Evolutionary conservation across 2,113 vertebrate species (phyloP).

Genomic region (Corapipo altera): DNA sequence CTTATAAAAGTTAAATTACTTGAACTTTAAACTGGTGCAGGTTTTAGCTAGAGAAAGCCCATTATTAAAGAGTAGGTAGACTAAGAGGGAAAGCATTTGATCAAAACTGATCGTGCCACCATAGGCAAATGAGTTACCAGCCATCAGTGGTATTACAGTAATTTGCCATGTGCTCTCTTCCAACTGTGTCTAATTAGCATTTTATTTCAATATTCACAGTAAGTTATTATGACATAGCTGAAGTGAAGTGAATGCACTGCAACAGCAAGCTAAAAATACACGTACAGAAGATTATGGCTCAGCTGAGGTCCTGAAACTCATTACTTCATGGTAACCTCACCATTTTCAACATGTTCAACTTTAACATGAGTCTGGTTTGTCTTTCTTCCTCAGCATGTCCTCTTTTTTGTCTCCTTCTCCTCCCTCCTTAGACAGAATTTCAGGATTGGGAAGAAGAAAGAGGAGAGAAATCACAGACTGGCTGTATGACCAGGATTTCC

Average conservation of each 20-base stretch:
- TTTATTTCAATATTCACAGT: conserved; percentile 50
- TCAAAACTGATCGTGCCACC: conserved; percentile 40
- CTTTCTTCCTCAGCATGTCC: background rate
- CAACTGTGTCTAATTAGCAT: conserved; percentile 51
- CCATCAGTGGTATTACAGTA: background rate
- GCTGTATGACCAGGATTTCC: conserved; percentile 11
- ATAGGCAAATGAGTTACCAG: conserved; percentile 14
- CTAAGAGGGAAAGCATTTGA: conserved; percentile 20
- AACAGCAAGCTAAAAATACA: conserved; percentile 38
- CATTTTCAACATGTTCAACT: background rate
- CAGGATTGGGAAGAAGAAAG: background rate
- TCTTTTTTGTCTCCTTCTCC: background rate
- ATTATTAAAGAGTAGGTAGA: conserved; percentile 1
- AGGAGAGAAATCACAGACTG: background rate
- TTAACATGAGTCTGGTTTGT: background rate
- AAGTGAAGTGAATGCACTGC: conserved; percentile 16
- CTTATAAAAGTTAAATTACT: background rate
- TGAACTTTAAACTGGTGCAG: background rate
- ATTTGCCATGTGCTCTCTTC: conserved; percentile 40
- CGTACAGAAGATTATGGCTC: background rate
- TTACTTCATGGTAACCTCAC: background rate
- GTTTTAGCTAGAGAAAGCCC: background rate
- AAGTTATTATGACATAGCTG: conserved; percentile 32
- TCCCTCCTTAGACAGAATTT: background rate
- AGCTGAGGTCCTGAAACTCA: background rate